These are phyloP conservation scores for Thereva unica DNA, from an alignment of 2,888 invertebrate species.

Conservation along the genomic window DNA sequence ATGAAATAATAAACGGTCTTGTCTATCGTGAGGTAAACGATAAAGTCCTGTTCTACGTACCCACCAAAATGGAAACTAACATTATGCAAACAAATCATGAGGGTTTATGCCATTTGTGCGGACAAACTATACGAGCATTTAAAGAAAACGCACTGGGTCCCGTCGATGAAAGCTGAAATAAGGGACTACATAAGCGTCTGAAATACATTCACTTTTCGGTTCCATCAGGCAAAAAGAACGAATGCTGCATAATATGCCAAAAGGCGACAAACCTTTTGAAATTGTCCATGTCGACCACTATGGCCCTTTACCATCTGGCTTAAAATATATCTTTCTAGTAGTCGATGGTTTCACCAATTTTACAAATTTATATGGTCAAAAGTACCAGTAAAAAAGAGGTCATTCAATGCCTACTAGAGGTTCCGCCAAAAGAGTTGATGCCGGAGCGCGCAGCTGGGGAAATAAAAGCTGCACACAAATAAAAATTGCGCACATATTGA, in stretches of 20 bases:
- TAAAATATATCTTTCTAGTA: slow-evolving; percentile 45
- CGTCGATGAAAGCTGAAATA: background rate
- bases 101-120: slow-evolving; percentile 1
- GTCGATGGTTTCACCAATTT: slow-evolving; percentile 48
- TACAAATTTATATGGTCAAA: slow-evolving; percentile 46
- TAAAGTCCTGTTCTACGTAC: slow-evolving; percentile 28
- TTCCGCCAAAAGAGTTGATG: no score
- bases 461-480: no score
- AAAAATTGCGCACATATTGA: no score
- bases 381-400: no score
- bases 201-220: slow-evolving; percentile 7
- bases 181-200: background rate
- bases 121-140: slow-evolving; percentile 15
- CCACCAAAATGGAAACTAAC: slow-evolving; percentile 10
- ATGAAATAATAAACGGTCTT: no score
- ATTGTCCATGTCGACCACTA: no score
- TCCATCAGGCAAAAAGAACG: slow-evolving; percentile 35
- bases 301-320: slow-evolving; percentile 44
- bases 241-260: no score
- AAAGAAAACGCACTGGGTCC: slow-evolving; percentile 12
- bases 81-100: slow-evolving; percentile 26
- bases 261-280: no score
- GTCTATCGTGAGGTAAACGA: no score
- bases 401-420: no score
- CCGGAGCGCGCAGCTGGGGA: no score